These are phyloP conservation scores for Bombus pascuorum DNA, from an alignment of 1,140 invertebrate genomes.

Conservation along the genomic window DNA sequence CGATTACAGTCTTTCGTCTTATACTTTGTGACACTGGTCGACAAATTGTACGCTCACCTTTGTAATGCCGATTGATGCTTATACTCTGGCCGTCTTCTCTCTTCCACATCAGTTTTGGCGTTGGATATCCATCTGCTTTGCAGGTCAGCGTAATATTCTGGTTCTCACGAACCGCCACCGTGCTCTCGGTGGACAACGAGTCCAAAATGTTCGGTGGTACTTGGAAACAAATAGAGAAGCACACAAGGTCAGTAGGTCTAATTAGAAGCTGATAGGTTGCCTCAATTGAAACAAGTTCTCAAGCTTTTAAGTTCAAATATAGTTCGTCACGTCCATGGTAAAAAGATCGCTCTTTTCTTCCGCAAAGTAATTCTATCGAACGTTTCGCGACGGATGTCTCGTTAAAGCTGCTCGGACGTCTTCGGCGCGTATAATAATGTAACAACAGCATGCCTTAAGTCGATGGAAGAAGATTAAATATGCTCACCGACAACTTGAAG, in stretches of 20 bases:
- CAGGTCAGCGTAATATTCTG: constrained; percentile 95
- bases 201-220: constrained; percentile 95
- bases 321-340: no score
- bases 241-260: no score
- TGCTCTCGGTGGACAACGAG: constrained; percentile 91
- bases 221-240: constrained; percentile 76
- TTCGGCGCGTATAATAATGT: neutral
- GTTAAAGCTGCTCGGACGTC: neutral
- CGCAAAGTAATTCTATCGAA: neutral
- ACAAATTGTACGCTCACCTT: constrained; percentile 84
- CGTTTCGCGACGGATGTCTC: neutral
- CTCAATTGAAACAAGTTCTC: neutral
- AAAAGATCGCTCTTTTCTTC: neutral
- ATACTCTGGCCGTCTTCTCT: constrained; percentile 94
- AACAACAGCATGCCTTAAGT: neutral
- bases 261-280: neutral
- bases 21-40: neutral
- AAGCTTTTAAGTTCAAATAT: neutral
- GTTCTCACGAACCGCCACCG: constrained; percentile 93
- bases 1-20: no score
- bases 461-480: constrained; percentile 29
- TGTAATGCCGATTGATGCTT: constrained; percentile 89
- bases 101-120: constrained; percentile 94
- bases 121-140: constrained; percentile 93
- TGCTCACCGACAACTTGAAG: constrained; percentile 96